These are phyloP conservation scores for Albula goreensis DNA, from an alignment of 2,113 vertebrate species.

Conservation along the genomic window DNA sequence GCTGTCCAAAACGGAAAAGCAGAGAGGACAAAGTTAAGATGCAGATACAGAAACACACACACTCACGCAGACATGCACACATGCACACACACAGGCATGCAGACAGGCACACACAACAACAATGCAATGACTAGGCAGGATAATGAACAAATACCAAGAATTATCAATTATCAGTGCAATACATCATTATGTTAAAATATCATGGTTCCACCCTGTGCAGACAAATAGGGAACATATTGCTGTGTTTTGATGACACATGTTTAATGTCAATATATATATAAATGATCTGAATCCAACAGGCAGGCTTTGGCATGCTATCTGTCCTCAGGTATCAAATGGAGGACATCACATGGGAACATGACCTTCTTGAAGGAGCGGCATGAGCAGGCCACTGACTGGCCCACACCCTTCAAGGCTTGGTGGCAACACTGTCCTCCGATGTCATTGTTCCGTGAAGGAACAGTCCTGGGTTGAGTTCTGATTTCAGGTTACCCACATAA, in stretches of 20 bases:
- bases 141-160: no score
- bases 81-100: neutral
- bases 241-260: neutral
- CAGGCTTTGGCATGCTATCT: neutral
- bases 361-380: neutral
- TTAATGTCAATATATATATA: neutral
- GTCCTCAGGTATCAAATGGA: neutral
- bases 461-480: neutral
- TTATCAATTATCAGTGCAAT: neutral
- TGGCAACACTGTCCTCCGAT: neutral
- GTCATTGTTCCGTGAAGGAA: neutral
- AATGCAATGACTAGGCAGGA: no score
- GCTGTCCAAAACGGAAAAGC: slow-evolving; percentile 58
- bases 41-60: neutral
- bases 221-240: neutral
- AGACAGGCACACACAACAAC: no score
- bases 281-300: neutral
- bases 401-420: neutral
- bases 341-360: neutral
- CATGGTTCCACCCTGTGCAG: neutral
- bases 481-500: slow-evolving; percentile 18
- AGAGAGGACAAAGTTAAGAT: neutral
- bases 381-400: no score
- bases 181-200: neutral
- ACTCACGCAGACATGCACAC: neutral